phyloP scores from a whole-genome alignment of 2,113 vertebrate species.

The Phrynosoma platyrhinos region DNA sequence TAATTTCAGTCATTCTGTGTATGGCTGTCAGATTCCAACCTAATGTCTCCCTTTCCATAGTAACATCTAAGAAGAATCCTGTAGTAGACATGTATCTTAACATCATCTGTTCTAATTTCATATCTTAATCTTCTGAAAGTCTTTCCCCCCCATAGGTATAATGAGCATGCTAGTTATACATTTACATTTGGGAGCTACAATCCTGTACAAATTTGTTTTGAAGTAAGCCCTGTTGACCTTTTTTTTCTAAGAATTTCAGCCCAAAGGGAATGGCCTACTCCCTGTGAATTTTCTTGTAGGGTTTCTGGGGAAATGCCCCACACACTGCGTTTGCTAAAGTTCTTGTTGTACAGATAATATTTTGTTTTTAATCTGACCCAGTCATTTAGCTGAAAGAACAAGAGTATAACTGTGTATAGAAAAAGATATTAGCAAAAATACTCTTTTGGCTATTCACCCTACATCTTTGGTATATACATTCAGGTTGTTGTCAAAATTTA shows the following conservation, averaged over 20 bases:
- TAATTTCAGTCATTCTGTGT: not conserved
- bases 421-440: not conserved
- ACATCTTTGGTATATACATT: not conserved
- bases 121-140: not conserved
- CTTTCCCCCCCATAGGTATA: not conserved
- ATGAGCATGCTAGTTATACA: not conserved
- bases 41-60: not conserved
- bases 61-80: not conserved
- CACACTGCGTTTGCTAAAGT: not conserved
- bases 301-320: not conserved
- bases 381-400: not conserved
- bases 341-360: not conserved
- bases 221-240: not conserved
- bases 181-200: not conserved
- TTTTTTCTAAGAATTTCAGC: not conserved
- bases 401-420: not conserved
- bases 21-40: not conserved
- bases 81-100: not conserved
- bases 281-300: not conserved
- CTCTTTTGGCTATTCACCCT: not conserved
- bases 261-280: not conserved
- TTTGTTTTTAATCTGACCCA: not conserved
- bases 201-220: not conserved
- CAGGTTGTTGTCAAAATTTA: constrained; percentile 14
- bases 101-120: not conserved